Base-by-base conservation (phyloP, 2,797 vertebrate genomes). In the Gymnothorax javanicus region DNA sequence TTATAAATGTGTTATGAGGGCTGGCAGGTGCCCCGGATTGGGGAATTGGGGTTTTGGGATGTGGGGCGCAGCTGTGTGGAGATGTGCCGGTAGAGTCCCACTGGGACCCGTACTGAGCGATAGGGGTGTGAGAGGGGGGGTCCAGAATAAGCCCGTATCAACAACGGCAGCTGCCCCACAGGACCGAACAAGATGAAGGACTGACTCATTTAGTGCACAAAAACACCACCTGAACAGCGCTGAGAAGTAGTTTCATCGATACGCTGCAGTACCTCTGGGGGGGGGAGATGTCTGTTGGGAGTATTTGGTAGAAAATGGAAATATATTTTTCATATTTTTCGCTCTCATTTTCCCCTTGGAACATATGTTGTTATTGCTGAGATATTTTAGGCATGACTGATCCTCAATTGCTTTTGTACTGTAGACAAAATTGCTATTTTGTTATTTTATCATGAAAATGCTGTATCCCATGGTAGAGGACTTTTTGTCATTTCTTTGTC, bases 81-180 rank as follows among this genome's bases (percentile, higher is more conserved):
- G 54, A 25, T 59, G 56, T 83, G 81, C 81, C 13, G 56, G 58
- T 4, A 23, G 82, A 86, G 52, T 43, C 54, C 82, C 43, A 11
- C 15, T 17, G 77, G 23, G 77, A 67, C 64, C 59, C 33, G 17
- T 69, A 3, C 62, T 59, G 79, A 82, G 50, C n/a, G 7, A 50
- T 82, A 15, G 52, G 79, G 60, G 52, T 25, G 56, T n/a, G 33
- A 12, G 52, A 62, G 60, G 52, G n/a, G 56, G 20, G 33, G 13
- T n/a, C 54, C 43, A 50, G 43, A 86, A 71, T 83, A 71, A 33
- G 50, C 85, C 52, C 12, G 60, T 67, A 15, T 82, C 50, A 50
- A 8, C 77, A 81, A n/a, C 52, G n/a, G 11, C 52, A 17, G 23
- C 77, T 54, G 64, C 33, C 33, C 33, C 33, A 43, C 33, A n/a